Evolutionary conservation across 2,888 invertebrate species (phyloP), one percentile per base, ranked within the genome.

Genomic region (Merodon equestris): DNA sequence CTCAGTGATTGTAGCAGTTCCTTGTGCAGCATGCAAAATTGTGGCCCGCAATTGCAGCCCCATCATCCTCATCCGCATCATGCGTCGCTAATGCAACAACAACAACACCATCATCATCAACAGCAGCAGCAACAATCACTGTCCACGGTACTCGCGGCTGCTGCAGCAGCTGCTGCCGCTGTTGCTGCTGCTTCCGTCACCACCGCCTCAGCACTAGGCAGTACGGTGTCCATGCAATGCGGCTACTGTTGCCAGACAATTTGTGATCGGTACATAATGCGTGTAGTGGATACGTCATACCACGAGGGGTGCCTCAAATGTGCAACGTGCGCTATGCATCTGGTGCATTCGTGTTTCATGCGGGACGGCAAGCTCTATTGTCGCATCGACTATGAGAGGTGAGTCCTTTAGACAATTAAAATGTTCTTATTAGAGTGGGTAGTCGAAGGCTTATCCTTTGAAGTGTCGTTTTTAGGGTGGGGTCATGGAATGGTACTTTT

Each of bases 341-440:
- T 95, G 73, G 91, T 91, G 79, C 93, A 93, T 85, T 93, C 94
- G 74, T 95, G 95, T 87, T 95, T 93, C 89, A 91, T 93, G 53
- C 91, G 93, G 83, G 93, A 94, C 83, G 92, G 93, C 82, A 92
- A 93, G 84, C 91, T 95, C 73, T 95, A 93, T 87, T 95, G 95
- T 88, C 92, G 93, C 84, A 90, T 93, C 76, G 95, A 95, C 88
- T 95, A 95, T 87, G 94, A 94, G 89, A 93, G 93, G 95, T 94
- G 87, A 90, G 89, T 86, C 1, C 13, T 7, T 42, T 13, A 4
- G 3, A 1, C 10, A 40, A 40, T 40, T 40, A 40, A 3, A 9
- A 40, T 40, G 3, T 40, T 3, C 27, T 27, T 27, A 4, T 27
- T 27, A 2, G 3, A 27, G n/a, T n/a, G n/a, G n/a, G n/a, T n/a